A percentile compares a stretch with the other conserved stretches of the same genome.
These are phyloP conservation scores for Macrosoma leucophasiata DNA, from an alignment of 2,888 invertebrate genomes.

Conservation along the genomic window DNA sequence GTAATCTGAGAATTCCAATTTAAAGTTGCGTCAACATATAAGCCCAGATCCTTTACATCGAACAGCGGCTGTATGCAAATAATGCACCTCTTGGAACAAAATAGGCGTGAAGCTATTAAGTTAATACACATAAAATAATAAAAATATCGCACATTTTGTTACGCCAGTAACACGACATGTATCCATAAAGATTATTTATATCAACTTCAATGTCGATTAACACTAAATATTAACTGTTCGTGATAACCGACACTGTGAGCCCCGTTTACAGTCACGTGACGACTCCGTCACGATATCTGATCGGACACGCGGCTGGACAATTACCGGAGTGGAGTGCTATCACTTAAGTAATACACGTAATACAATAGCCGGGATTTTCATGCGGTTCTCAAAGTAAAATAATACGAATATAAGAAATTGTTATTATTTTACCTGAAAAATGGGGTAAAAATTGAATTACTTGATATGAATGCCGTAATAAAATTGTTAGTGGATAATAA, in stretches of 20 bases:
- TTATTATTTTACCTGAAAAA: no score
- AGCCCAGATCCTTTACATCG: no score
- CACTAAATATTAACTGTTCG: conserved; percentile 18
- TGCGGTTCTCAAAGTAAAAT: no score
- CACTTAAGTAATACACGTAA: conserved; percentile 65
- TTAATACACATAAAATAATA: conserved; percentile 12
- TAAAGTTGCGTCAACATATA: no score
- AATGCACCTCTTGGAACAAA: conserved; percentile 5
- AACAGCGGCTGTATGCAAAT: neutral
- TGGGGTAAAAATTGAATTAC: no score
- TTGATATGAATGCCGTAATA: no score
- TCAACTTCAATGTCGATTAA: conserved; percentile 5
- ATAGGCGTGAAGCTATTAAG: neutral
- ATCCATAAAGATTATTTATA: no score
- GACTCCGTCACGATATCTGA: conserved; percentile 39
- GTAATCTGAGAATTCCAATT: no score
- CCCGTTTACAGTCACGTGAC: conserved; percentile 45
- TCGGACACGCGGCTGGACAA: conserved; percentile 45
- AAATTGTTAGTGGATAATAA: no score
- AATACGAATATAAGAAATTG: no score
- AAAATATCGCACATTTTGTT: conserved; percentile 10
- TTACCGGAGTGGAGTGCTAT: conserved; percentile 41
- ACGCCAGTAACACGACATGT: no score
- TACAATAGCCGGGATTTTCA: no score
- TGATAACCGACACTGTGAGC: conserved; percentile 25